Evolutionary conservation across 2,113 vertebrate species (phyloP).

Genomic region (Delphinus delphis): DNA sequence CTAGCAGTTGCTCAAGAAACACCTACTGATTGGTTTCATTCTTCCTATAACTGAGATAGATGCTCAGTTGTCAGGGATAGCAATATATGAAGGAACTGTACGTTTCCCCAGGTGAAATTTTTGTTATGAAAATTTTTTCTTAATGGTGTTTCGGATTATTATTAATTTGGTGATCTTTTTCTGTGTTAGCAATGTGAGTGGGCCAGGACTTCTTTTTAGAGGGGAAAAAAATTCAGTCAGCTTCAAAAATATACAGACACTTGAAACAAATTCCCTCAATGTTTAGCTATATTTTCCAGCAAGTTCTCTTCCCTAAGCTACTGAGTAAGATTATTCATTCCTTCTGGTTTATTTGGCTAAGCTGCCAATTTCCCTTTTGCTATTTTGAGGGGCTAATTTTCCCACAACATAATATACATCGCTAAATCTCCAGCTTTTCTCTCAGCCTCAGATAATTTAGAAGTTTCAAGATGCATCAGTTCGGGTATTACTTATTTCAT

Average conservation of each 20-base stretch:
- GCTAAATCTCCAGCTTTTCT: slow-evolving; percentile 60
- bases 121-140: background rate
- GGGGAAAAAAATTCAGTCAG: background rate
- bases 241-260: slow-evolving; percentile 29
- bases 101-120: background rate
- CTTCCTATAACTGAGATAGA: background rate
- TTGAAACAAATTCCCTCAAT: slow-evolving; percentile 51
- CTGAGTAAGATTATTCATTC: slow-evolving; percentile 69
- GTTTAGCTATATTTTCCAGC: slow-evolving; percentile 48
- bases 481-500: slow-evolving; percentile 53
- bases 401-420: slow-evolving; percentile 54
- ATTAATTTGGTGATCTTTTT: slow-evolving; percentile 3
- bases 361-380: slow-evolving; percentile 62
- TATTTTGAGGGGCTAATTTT: slow-evolving; percentile 72
- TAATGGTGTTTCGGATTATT: background rate
- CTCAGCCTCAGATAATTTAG: slow-evolving; percentile 50
- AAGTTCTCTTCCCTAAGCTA: slow-evolving; percentile 53
- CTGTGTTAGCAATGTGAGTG: background rate
- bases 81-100: background rate
- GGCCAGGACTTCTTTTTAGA: background rate
- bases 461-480: slow-evolving; percentile 64
- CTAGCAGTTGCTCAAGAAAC: background rate
- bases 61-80: background rate
- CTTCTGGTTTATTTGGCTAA: slow-evolving; percentile 67
- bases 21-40: background rate